Percentiles rank a stretch among this genome's conserved stretches.
Evolutionary conservation across 1,140 invertebrate genomes (phyloP).

Genomic region (Neodiprion pinetum): DNA sequence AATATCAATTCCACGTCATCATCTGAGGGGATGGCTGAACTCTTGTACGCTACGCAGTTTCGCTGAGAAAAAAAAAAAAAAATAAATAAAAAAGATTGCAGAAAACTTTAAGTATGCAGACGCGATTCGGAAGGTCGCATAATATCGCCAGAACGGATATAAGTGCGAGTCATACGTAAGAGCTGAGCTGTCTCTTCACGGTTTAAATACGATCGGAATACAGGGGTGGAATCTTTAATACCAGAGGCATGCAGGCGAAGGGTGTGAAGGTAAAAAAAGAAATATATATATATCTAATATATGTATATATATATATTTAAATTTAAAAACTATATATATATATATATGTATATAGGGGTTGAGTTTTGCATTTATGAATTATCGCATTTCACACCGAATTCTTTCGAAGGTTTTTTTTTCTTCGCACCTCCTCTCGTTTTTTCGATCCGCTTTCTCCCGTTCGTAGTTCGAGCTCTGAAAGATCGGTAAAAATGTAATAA

Average conservation of each 20-base stretch:
- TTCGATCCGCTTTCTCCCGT: constrained; percentile 14
- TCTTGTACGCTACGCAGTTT: too few relatives aligned
- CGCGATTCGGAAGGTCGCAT: neutral
- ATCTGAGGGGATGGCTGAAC: too few relatives aligned
- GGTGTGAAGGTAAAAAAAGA: neutral
- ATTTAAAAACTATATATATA: too few relatives aligned
- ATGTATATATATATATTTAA: too few relatives aligned
- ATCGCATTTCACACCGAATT: neutral
- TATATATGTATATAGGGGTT: neutral
- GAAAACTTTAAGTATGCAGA: neutral
- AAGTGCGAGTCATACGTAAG: neutral
- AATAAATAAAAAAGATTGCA: neutral
- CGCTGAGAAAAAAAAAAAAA: too few relatives aligned
- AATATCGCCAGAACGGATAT: constrained; percentile 2
- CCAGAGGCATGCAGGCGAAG: neutral
- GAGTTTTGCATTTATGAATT: constrained; percentile 8
- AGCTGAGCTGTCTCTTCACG: neutral
- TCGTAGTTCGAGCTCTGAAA: neutral
- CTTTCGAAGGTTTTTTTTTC: constrained; percentile 9
- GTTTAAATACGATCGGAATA: neutral
- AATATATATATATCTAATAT: too few relatives aligned
- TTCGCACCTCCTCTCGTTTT: constrained; percentile 20
- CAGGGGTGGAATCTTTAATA: constrained; percentile 1
- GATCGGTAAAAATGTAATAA: neutral
- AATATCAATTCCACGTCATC: too few relatives aligned